phyloP scores from a whole-genome alignment of 2,797 vertebrate species.

The Sphenodon punctatus region DNA sequence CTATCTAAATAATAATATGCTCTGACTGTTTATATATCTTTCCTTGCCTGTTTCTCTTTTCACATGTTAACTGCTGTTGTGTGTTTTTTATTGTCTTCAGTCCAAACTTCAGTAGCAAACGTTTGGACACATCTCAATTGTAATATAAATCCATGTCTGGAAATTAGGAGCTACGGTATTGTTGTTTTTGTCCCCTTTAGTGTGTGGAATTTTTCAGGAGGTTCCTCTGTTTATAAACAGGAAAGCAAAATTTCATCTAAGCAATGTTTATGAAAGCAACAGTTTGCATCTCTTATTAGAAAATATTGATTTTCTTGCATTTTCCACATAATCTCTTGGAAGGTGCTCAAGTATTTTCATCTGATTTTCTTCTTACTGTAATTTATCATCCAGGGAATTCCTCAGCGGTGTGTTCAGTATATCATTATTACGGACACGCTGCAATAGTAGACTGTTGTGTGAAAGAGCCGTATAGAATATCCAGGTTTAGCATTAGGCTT shows the following conservation, averaged over 20 bases:
- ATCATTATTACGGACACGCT: neutral
- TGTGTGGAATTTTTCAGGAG: neutral
- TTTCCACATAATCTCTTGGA: neutral
- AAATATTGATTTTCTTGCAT: neutral
- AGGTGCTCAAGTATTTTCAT: neutral
- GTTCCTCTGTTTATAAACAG: neutral
- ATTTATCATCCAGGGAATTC: conserved; percentile 14
- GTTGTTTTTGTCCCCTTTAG: neutral
- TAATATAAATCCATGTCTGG: neutral
- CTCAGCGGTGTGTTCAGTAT: neutral
- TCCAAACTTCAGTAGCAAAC: neutral
- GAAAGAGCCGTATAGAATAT: neutral
- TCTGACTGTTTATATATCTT: too few species aligned
- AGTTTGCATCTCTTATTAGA: neutral
- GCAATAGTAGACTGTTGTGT: neutral
- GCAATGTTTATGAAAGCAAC: neutral
- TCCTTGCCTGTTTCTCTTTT: neutral
- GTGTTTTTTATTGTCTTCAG: neutral
- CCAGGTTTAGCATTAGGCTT: neutral
- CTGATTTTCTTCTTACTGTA: neutral
- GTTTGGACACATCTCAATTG: neutral
- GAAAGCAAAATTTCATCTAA: neutral
- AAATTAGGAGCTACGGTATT: neutral
- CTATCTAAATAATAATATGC: too few species aligned
- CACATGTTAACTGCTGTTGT: neutral